phyloP scores from a whole-genome alignment of 2,797 vertebrate genomes.

The Acanthornis magna region DNA sequence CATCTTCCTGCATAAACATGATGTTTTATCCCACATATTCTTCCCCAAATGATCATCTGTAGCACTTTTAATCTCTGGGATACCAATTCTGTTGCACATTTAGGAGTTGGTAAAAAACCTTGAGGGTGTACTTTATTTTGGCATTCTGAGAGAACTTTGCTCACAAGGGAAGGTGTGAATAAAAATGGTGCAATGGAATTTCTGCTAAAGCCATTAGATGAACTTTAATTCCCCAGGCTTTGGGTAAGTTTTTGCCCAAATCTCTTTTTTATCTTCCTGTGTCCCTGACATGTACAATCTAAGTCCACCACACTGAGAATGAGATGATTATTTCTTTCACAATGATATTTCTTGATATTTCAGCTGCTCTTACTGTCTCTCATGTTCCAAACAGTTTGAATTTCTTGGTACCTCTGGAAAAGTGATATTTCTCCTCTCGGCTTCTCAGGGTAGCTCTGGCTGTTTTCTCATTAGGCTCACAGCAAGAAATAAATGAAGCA shows the following conservation, averaged over 20 bases:
- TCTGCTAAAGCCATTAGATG: neutral
- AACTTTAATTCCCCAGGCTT: neutral
- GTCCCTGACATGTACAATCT: neutral
- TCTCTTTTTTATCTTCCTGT: neutral
- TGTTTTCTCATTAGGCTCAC: slow-evolving; percentile 64
- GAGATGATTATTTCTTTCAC: slow-evolving; percentile 29
- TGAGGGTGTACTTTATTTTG: neutral
- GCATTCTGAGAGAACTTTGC: neutral
- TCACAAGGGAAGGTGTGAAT: neutral
- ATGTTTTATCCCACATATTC: neutral
- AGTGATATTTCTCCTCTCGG: neutral
- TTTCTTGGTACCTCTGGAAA: slow-evolving; percentile 2
- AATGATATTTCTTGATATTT: slow-evolving; percentile 5
- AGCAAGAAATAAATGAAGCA: slow-evolving; percentile 48
- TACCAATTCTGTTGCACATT: neutral
- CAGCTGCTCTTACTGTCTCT: neutral
- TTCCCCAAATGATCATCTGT: neutral
- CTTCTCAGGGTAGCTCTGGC: slow-evolving; percentile 12
- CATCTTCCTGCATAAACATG: neutral
- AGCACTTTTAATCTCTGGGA: neutral
- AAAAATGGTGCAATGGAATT: neutral
- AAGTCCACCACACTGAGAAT: neutral
- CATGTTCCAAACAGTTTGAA: slow-evolving; percentile 4
- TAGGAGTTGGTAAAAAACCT: neutral
- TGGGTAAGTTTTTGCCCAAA: neutral